A percentile compares a stretch with the other conserved stretches of the same genome.
phyloP scores from a whole-genome alignment of 2,888 invertebrate genomes.

The Lycia hirtaria region DNA sequence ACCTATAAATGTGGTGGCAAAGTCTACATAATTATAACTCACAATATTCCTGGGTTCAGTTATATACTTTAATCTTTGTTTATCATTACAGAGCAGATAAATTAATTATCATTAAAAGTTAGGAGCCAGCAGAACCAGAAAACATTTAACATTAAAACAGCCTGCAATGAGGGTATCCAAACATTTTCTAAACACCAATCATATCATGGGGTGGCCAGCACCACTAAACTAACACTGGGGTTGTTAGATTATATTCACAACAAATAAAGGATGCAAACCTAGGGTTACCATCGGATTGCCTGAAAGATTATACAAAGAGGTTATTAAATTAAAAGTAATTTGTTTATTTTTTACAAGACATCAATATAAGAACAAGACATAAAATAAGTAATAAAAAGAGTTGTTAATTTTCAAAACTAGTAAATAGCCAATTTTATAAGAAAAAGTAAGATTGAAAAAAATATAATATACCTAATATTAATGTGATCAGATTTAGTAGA shows the following conservation, averaged over 20 bases:
- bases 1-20: too few relatives aligned
- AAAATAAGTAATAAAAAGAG: too few relatives aligned
- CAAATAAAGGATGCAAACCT: conserved; percentile 23
- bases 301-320: background rate
- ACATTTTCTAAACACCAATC: conserved; percentile 26
- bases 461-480: too few relatives aligned
- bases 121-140: conserved; percentile 30
- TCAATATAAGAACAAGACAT: too few relatives aligned
- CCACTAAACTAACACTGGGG: conserved; percentile 17
- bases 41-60: too few relatives aligned
- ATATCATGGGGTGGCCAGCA: conserved; percentile 17
- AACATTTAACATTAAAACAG: conserved; percentile 21
- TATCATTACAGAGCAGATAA: too few relatives aligned
- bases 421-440: too few relatives aligned
- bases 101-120: background rate
- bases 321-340: background rate
- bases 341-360: too few relatives aligned
- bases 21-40: too few relatives aligned
- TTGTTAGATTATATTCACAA: conserved; percentile 9
- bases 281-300: conserved; percentile 33
- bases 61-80: too few relatives aligned
- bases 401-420: too few relatives aligned
- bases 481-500: background rate
- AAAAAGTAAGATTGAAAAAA: too few relatives aligned
- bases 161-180: conserved; percentile 14